Evolutionary conservation across 53 echinoderm and acorn worm genomes (phyloP).

Genomic region (Luidia sarsii): DNA sequence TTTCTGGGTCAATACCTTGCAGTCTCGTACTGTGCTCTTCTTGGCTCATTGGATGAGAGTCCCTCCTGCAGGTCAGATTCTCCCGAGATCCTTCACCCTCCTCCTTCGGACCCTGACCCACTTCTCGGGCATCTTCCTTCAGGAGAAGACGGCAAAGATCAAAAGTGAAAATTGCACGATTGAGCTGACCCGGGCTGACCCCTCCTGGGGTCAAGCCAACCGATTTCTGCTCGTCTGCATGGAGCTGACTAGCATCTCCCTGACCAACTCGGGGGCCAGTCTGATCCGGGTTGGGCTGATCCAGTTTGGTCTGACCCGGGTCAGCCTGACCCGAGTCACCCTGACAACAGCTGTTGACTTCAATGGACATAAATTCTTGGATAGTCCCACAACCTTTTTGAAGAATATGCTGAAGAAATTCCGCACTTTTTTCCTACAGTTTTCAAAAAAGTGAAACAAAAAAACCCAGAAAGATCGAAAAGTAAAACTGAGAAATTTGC

Average conservation of each 20-base stretch:
- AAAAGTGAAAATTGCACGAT: slow-evolving; percentile 61
- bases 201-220: background rate
- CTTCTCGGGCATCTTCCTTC: background rate
- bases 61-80: background rate
- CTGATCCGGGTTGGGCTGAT: background rate
- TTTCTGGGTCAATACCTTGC: too few species aligned
- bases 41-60: background rate
- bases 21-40: background rate
- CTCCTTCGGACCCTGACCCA: background rate
- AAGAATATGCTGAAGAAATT: slow-evolving; percentile 10
- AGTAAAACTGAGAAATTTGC: too few species aligned
- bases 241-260: background rate
- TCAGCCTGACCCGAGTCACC: background rate
- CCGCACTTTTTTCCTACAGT: background rate
- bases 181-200: slow-evolving; percentile 21
- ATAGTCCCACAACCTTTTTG: background rate
- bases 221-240: background rate
- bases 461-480: too few species aligned
- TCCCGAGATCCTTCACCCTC: background rate
- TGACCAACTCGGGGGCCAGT: background rate
- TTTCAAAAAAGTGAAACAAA: too few species aligned
- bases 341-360: background rate
- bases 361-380: background rate
- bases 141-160: slow-evolving; percentile 44
- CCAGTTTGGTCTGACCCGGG: background rate